Conservation (phyloP, 2,113 vertebrate genomes). For the Brienomyrus longianalis region DNA sequence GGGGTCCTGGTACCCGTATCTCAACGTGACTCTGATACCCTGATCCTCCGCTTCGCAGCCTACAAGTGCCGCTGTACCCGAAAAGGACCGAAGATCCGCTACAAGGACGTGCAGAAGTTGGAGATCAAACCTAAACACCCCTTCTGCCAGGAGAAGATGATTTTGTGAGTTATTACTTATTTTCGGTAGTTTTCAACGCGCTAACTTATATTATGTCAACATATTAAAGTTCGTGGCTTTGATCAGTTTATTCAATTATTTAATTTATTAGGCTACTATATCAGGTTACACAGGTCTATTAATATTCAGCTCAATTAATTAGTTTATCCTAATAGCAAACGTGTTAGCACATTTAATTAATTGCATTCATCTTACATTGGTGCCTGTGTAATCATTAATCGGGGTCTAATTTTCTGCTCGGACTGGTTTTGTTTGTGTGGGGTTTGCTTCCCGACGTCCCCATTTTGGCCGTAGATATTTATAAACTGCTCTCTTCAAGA, state of each 20-base stretch:
- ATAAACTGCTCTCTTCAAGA: not conserved
- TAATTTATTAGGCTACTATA: not conserved
- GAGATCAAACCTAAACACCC: slow-evolving; percentile 96
- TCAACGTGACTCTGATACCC: not conserved
- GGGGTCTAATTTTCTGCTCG: not conserved
- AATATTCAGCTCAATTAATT: not conserved
- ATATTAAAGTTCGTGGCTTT: not conserved
- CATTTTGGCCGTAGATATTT: not conserved
- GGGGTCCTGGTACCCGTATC: not conserved
- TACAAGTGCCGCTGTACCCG: slow-evolving; percentile 96
- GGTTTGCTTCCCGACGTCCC: not conserved
- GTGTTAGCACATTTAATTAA: not conserved
- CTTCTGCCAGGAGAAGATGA: slow-evolving; percentile 94
- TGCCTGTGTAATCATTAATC: not conserved
- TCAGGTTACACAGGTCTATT: not conserved
- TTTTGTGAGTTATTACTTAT: slow-evolving; percentile 76
- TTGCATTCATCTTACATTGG: not conserved
- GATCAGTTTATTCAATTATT: not conserved
- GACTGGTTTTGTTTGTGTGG: not conserved
- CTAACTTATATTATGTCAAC: not conserved
- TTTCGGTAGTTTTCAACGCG: not conserved
- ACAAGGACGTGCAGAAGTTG: slow-evolving; percentile 93
- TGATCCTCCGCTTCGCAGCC: slow-evolving; percentile 54
- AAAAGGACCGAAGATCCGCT: slow-evolving; percentile 95
- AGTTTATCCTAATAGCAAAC: not conserved